These are phyloP conservation scores for Caenorhabditis latens DNA, from an alignment of 1,140 invertebrate genomes.

Conservation along the genomic window DNA sequence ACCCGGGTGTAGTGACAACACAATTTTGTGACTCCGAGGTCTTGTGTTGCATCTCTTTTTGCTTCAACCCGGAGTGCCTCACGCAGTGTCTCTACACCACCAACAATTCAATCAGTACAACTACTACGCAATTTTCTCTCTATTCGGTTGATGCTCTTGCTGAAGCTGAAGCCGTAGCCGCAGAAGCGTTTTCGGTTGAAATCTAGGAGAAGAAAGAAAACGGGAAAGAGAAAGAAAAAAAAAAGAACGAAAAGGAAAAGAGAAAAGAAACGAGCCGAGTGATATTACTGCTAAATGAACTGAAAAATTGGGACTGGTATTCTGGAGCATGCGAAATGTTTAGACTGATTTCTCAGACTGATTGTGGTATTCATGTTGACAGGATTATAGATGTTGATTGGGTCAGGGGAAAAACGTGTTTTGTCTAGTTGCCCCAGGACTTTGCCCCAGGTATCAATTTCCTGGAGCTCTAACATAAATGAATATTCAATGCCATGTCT, in stretches of 20 bases:
- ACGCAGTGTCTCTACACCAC: slow-evolving; percentile 3
- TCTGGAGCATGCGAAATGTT: too few species aligned
- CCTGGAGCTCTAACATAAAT: too few species aligned
- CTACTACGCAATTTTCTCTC: slow-evolving; percentile 55
- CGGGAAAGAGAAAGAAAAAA: background rate
- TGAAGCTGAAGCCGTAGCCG: slow-evolving; percentile 20
- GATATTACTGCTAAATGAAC: slow-evolving; percentile 4
- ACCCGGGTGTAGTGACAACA: background rate
- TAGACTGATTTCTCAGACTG: background rate
- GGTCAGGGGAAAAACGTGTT: too few species aligned
- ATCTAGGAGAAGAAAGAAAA: slow-evolving; percentile 2
- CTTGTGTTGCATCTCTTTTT: slow-evolving; percentile 20
- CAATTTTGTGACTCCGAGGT: slow-evolving; percentile 20
- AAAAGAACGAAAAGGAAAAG: background rate
- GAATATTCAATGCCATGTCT: too few species aligned
- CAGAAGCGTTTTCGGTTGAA: slow-evolving; percentile 43
- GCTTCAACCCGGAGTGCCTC: background rate
- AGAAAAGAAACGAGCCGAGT: slow-evolving; percentile 10
- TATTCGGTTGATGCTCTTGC: slow-evolving; percentile 4
- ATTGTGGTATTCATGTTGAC: too few species aligned
- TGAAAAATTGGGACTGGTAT: background rate
- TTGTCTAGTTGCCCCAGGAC: too few species aligned
- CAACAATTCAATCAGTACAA: slow-evolving; percentile 55
- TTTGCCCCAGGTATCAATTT: too few species aligned
- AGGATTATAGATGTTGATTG: too few species aligned